A percentile compares a stretch with the other conserved stretches of the same genome.
Conservation (phyloP, 2,113 vertebrate genomes). For the Megaceryle torquata region DNA sequence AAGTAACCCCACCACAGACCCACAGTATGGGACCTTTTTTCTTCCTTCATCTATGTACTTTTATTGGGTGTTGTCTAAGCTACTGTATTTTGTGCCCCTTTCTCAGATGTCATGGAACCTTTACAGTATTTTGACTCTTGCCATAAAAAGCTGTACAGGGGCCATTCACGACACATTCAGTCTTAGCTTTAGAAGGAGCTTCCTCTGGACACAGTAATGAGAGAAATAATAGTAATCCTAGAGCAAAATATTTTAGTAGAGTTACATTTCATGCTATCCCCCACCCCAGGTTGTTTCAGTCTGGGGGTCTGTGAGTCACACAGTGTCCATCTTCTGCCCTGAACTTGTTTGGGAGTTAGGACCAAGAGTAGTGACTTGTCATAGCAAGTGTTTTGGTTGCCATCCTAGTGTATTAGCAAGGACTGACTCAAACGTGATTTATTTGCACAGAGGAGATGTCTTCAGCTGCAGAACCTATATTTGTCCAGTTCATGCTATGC, state of each 20-base stretch:
- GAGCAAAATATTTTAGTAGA: neutral
- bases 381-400: neutral
- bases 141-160: neutral
- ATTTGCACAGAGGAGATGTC: neutral
- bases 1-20: neutral
- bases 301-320: neutral
- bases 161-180: neutral
- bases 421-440: neutral
- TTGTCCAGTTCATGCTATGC: neutral
- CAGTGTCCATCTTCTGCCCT: neutral
- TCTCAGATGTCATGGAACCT: neutral
- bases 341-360: neutral
- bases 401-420: neutral
- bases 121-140: neutral
- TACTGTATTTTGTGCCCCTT: neutral
- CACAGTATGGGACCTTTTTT: fast-evolving
- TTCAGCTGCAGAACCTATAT: neutral
- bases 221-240: neutral
- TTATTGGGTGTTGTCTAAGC: neutral
- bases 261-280: neutral
- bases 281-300: neutral
- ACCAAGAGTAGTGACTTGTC: neutral
- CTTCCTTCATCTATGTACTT: neutral
- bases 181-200: neutral
- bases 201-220: neutral